phyloP scores from a whole-genome alignment of 2,113 vertebrate genomes.

The Apodemus sylvaticus region DNA sequence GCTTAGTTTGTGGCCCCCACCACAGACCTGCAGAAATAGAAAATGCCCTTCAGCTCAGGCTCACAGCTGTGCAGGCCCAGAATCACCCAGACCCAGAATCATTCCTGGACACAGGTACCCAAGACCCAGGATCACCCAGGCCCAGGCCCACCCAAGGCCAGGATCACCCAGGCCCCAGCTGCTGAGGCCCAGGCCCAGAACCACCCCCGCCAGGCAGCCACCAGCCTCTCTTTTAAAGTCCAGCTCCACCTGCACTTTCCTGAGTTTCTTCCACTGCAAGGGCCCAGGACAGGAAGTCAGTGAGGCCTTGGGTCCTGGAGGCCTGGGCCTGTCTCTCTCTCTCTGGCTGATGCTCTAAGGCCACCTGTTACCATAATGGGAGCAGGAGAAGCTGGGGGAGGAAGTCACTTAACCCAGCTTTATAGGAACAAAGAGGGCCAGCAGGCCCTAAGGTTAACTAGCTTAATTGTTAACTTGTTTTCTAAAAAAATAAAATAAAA shows the following conservation, averaged over 20 bases:
- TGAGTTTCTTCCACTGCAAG: neutral
- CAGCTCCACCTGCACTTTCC: neutral
- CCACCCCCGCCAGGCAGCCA: no score
- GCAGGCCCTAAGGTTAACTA: conserved; percentile 78
- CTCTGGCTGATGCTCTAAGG: neutral
- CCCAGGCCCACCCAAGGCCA: neutral
- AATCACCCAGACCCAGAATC: neutral
- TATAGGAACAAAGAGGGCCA: conserved; percentile 38
- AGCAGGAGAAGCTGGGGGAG: conserved; percentile 2
- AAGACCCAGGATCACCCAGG: neutral
- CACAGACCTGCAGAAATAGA: conserved; percentile 15
- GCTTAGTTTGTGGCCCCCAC: conserved; percentile 16
- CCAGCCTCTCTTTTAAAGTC: neutral
- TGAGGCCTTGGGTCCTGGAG: neutral
- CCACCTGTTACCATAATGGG: conserved; percentile 7
- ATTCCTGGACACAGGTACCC: neutral
- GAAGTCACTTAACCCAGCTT: conserved; percentile 73
- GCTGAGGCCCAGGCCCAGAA: neutral
- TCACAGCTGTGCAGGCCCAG: neutral
- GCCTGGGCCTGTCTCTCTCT: neutral
- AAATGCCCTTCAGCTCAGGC: neutral
- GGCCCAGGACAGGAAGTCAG: neutral
- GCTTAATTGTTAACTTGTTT: conserved; percentile 85
- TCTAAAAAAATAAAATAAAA: conserved; percentile 60
- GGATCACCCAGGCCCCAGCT: neutral